phyloP scores from a whole-genome alignment of 2,113 vertebrate species.

The Lepus americanus region DNA sequence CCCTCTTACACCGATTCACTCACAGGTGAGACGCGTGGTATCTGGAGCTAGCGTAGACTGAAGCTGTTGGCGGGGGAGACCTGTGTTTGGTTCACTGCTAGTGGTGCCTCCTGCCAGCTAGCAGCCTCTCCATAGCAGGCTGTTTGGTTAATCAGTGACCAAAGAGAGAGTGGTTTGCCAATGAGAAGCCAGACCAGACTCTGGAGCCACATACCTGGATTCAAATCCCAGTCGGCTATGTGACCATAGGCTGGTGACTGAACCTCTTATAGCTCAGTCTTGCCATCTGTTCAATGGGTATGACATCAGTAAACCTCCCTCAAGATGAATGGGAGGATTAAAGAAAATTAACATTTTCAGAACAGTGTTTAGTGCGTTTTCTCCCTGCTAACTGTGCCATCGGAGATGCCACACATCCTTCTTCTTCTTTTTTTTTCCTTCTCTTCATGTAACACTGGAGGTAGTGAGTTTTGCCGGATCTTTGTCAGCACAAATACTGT shows the following conservation, averaged over 20 bases:
- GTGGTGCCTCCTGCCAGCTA: not conserved
- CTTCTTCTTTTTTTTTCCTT: not conserved
- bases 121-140: not conserved
- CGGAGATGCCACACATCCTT: too few species aligned
- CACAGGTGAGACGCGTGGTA: not conserved
- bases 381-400: not conserved
- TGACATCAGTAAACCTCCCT: not conserved
- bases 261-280: not conserved
- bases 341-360: not conserved
- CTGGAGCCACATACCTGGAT: not conserved
- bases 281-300: not conserved
- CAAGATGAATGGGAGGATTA: not conserved
- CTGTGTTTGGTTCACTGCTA: not conserved
- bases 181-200: not conserved
- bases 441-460: not conserved
- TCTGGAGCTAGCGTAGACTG: not conserved
- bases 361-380: not conserved
- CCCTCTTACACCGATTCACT: not conserved
- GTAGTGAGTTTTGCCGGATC: not conserved
- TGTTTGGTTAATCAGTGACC: not conserved
- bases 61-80: not conserved
- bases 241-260: not conserved
- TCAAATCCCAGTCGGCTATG: not conserved
- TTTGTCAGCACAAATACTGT: not conserved
- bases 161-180: not conserved